phyloP scores from a whole-genome alignment of 2,888 invertebrate species.

The Lobophora halterata region DNA sequence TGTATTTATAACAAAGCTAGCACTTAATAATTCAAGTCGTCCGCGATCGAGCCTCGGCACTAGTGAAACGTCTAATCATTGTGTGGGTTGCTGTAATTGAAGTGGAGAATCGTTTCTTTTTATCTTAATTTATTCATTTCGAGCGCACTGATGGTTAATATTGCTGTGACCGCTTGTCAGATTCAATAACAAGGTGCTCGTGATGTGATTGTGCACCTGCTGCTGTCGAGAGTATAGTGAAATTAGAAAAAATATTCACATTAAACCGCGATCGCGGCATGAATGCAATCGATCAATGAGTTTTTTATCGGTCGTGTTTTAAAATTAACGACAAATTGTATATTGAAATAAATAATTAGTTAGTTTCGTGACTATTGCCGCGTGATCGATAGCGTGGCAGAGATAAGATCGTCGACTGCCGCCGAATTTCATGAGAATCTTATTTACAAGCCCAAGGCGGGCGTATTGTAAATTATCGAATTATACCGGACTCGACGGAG shows the following conservation, averaged over 20 bases:
- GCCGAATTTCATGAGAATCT: constrained; percentile 72
- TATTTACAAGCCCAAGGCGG: constrained; percentile 63
- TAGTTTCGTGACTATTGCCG: constrained; percentile 61
- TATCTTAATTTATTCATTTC: constrained; percentile 78
- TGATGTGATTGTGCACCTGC: constrained; percentile 59
- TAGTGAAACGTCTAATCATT: constrained; percentile 75
- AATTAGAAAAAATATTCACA: constrained; percentile 28
- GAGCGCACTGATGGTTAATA: constrained; percentile 64
- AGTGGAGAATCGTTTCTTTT: constrained; percentile 67
- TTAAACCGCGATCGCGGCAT: constrained; percentile 26
- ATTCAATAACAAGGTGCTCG: constrained; percentile 65
- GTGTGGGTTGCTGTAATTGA: constrained; percentile 76
- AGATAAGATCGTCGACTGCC: constrained; percentile 65
- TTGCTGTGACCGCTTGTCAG: constrained; percentile 76
- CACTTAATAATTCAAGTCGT: constrained; percentile 72
- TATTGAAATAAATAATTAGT: constrained; percentile 61
- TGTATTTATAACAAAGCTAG: constrained; percentile 76
- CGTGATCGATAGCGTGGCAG: constrained; percentile 71
- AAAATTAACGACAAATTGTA: constrained; percentile 61
- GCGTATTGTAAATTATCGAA: constrained; percentile 70
- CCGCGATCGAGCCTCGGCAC: constrained; percentile 58
- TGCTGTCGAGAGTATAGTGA: constrained; percentile 25
- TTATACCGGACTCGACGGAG: constrained; percentile 60
- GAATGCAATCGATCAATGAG: constrained; percentile 33
- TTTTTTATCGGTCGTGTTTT: constrained; percentile 42